Conservation (phyloP, 2,113 vertebrate genomes). For the Antennarius striatus region DNA sequence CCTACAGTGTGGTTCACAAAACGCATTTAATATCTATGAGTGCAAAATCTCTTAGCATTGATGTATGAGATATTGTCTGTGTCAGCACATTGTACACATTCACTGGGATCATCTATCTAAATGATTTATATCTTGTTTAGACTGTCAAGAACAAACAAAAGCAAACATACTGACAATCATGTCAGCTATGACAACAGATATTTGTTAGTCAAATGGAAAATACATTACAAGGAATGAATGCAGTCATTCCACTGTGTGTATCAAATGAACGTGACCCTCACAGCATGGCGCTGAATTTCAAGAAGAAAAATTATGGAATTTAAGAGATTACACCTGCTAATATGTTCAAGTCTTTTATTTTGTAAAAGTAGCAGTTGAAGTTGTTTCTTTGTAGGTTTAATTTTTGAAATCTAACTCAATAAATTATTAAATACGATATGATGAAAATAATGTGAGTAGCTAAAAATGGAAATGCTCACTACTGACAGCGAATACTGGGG, state of each 20-base stretch:
- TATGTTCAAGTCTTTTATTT: neutral
- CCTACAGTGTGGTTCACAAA: slow-evolving; percentile 19
- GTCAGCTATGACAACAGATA: neutral
- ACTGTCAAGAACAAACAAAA: slow-evolving; percentile 4
- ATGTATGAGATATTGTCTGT: slow-evolving; percentile 17
- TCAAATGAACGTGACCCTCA: neutral
- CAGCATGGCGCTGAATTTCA: neutral
- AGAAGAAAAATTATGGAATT: neutral
- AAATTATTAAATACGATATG: too few species aligned
- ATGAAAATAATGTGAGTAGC: too few species aligned
- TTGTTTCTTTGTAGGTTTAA: too few species aligned
- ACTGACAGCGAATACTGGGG: too few species aligned
- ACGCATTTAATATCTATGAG: neutral
- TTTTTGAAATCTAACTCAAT: too few species aligned
- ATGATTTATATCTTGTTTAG: neutral
- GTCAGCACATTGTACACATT: neutral
- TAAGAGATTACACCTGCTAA: too few species aligned
- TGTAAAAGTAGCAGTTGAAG: neutral
- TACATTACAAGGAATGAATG: neutral
- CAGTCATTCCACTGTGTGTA: neutral
- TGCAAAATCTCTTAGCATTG: slow-evolving; percentile 5
- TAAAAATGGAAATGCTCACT: too few species aligned
- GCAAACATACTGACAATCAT: neutral
- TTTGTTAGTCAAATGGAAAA: slow-evolving; percentile 15
- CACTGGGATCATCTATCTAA: neutral